These are phyloP conservation scores for Cheilosia impressa DNA, from an alignment of 2,888 invertebrate species.

Conservation along the genomic window DNA sequence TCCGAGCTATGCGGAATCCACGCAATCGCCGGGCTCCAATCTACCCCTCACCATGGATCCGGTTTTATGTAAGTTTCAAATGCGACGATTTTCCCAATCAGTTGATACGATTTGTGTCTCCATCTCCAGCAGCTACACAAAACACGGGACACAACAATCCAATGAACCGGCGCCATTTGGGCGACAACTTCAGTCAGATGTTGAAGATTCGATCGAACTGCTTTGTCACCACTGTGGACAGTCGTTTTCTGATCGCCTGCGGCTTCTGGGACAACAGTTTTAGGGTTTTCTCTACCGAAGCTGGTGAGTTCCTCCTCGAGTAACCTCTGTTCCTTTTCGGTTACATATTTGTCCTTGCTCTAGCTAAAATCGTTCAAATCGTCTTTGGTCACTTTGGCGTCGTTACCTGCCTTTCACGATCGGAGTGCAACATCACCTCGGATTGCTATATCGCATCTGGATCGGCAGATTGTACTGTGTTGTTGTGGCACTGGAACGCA, in stretches of 20 bases:
- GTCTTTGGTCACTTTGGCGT: constrained; percentile 99
- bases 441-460: constrained; percentile 99
- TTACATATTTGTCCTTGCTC: constrained; percentile 73
- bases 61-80: constrained; percentile 90
- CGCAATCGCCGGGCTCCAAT: constrained; percentile 90
- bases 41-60: constrained; percentile 98
- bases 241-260: constrained; percentile 97
- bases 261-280: constrained; percentile 99
- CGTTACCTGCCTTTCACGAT: constrained; percentile 98
- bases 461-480: constrained; percentile 98
- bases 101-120: background rate
- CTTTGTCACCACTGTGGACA: constrained; percentile 99
- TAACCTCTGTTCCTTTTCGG: background rate
- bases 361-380: constrained; percentile 98
- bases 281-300: constrained; percentile 98
- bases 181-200: constrained; percentile 99
- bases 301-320: constrained; percentile 88
- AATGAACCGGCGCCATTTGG: constrained; percentile 92
- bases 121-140: constrained; percentile 85
- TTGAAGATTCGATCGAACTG: constrained; percentile 96
- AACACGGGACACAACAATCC: constrained; percentile 90
- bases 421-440: constrained; percentile 99
- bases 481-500: constrained; percentile 99
- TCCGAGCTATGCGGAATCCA: constrained; percentile 91
- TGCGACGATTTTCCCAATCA: background rate